Percentiles rank a stretch among this genome's conserved stretches.
These are phyloP conservation scores for Chitala chitala DNA, from an alignment of 2,113 vertebrate genomes.

Conservation along the genomic window DNA sequence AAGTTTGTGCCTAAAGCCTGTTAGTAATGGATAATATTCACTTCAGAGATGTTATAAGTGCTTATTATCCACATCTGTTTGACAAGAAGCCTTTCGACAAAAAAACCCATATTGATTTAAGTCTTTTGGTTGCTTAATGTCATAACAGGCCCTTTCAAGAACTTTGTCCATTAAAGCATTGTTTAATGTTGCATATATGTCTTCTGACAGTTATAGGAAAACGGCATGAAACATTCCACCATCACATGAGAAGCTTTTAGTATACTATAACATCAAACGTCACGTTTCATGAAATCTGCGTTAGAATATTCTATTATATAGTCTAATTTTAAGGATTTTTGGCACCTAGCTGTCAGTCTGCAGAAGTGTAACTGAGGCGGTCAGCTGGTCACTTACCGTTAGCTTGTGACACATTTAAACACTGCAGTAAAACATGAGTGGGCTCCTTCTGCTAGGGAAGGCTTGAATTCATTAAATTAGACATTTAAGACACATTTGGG, in stretches of 20 bases:
- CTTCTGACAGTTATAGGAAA: conserved; percentile 2
- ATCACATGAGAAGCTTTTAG: background rate
- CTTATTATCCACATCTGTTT: conserved; percentile 19
- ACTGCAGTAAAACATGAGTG: too few species aligned
- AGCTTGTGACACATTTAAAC: too few species aligned
- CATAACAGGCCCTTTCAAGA: conserved; percentile 17
- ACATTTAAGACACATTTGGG: too few species aligned
- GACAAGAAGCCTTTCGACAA: background rate
- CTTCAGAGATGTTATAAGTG: conserved; percentile 46
- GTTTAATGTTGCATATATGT: background rate
- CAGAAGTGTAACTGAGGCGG: too few species aligned
- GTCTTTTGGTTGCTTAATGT: conserved; percentile 15
- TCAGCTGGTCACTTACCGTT: too few species aligned
- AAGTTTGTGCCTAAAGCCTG: conserved; percentile 64
- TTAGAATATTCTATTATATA: too few species aligned
- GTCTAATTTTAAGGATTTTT: too few species aligned
- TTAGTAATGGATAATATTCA: conserved; percentile 59
- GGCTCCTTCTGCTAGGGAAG: too few species aligned
- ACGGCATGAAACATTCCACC: background rate
- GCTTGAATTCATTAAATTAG: too few species aligned
- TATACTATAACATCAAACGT: background rate
- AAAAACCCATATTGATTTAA: conserved; percentile 17
- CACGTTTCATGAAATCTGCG: conserved; percentile 8
- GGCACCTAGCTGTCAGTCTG: too few species aligned
- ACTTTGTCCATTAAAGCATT: conserved; percentile 8